A percentile compares a stretch with the other conserved stretches of the same genome.
phyloP scores from a whole-genome alignment of 2,888 invertebrate genomes.

The Chymomyza caudatula region DNA sequence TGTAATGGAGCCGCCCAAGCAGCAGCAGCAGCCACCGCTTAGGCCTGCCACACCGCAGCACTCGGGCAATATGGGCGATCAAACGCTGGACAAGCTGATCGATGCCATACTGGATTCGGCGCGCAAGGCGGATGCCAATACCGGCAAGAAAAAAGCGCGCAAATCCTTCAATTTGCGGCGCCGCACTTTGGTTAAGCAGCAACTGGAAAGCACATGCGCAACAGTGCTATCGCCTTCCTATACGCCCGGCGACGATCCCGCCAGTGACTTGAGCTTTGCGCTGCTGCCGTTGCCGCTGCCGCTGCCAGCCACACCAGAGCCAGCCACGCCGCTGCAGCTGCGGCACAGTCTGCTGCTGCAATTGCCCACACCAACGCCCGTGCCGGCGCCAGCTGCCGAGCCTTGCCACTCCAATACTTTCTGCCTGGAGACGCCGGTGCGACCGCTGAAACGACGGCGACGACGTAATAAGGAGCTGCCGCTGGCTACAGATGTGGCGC shows the following conservation, averaged over 20 bases:
- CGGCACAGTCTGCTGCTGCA: slow-evolving; percentile 37
- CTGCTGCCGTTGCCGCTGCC: slow-evolving; percentile 26
- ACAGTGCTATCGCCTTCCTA: slow-evolving; percentile 74
- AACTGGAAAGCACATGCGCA: slow-evolving; percentile 52
- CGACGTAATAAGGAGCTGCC: background rate
- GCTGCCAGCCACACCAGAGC: slow-evolving; percentile 44
- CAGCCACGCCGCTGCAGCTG: slow-evolving; percentile 43
- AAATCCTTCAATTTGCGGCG: slow-evolving; percentile 73
- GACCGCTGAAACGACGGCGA: slow-evolving; percentile 44
- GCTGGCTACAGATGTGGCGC: background rate
- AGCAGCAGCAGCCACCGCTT: slow-evolving; percentile 14
- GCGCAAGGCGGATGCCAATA: slow-evolving; percentile 65
- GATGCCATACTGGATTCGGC: slow-evolving; percentile 77
- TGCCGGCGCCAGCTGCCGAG: background rate
- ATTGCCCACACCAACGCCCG: slow-evolving; percentile 53
- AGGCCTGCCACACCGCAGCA: slow-evolving; percentile 49
- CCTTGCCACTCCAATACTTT: slow-evolving; percentile 52
- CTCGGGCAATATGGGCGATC: slow-evolving; percentile 76
- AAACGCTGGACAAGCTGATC: slow-evolving; percentile 76
- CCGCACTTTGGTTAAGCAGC: slow-evolving; percentile 69
- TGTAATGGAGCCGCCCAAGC: slow-evolving; percentile 39
- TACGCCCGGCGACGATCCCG: slow-evolving; percentile 77
- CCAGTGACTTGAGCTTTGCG: slow-evolving; percentile 75
- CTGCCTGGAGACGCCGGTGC: slow-evolving; percentile 64
- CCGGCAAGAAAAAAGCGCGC: slow-evolving; percentile 64